These are phyloP conservation scores for Dusona sp. DNA, from an alignment of 2,888 invertebrate genomes.

Conservation along the genomic window DNA sequence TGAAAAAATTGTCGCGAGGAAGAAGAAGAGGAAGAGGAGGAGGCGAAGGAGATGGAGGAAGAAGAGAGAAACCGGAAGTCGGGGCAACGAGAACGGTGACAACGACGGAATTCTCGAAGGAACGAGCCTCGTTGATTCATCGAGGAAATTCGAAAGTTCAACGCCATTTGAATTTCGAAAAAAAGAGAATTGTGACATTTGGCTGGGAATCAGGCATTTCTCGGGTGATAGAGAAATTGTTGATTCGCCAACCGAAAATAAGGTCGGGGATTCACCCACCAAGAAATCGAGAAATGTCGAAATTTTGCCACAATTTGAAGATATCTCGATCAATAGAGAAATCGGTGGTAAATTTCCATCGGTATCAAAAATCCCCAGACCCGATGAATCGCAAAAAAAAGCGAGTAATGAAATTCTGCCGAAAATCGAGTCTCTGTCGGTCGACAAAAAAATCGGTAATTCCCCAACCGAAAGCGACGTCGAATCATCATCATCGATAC, in stretches of 20 bases:
- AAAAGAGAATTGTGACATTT: neutral
- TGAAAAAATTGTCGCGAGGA: slow-evolving; percentile 69
- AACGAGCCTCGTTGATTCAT: neutral
- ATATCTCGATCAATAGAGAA: too few relatives aligned
- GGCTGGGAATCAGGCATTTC: neutral
- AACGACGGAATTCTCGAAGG: neutral
- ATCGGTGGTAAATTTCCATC: neutral
- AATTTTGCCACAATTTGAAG: too few relatives aligned
- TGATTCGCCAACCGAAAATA: neutral
- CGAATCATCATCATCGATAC: neutral
- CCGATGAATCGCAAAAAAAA: neutral
- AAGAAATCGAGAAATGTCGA: too few relatives aligned
- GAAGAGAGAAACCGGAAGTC: neutral
- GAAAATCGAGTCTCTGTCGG: neutral
- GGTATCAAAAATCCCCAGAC: neutral
- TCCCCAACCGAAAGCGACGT: neutral
- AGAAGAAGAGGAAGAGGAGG: slow-evolving; percentile 73
- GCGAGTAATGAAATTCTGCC: neutral
- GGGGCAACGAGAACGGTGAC: neutral
- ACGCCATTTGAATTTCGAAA: neutral
- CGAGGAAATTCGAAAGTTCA: neutral
- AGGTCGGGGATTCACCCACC: neutral
- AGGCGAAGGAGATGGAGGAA: neutral
- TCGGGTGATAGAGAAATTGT: neutral
- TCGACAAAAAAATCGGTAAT: neutral